phyloP scores from a whole-genome alignment of 2,888 invertebrate species.

The Acanthococcus lagerstroemiae region DNA sequence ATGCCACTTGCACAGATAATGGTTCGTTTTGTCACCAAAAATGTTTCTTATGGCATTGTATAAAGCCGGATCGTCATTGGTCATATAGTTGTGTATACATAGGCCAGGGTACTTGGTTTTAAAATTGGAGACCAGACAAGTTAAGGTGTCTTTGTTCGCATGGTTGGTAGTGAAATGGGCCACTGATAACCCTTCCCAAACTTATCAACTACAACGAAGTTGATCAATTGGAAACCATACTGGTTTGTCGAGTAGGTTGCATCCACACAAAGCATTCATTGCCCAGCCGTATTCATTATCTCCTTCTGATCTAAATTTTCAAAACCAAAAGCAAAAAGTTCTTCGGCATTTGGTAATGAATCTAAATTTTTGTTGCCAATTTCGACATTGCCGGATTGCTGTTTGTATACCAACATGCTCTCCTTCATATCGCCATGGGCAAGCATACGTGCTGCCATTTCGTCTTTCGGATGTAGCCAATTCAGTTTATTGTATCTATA shows the following conservation, averaged over 20 bases:
- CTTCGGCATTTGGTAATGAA: neutral
- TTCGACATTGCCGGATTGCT: no score
- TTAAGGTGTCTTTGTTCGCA: constrained; percentile 12
- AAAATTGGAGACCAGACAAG: constrained; percentile 31
- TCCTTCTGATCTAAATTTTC: neutral
- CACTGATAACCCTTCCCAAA: constrained; percentile 35
- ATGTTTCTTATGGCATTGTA: neutral
- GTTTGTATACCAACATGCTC: neutral
- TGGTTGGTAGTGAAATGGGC: constrained; percentile 36
- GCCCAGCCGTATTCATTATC: constrained; percentile 36
- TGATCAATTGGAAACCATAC: constrained; percentile 36
- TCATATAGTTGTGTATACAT: neutral
- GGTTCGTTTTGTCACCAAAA: no score
- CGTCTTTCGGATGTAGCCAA: no score
- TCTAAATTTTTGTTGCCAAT: neutral
- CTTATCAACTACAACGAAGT: constrained; percentile 36
- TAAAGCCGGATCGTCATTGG: neutral
- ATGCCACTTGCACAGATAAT: no score
- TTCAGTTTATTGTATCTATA: neutral
- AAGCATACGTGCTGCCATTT: neutral
- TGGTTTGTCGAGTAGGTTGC: constrained; percentile 36
- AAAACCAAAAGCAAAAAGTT: neutral
- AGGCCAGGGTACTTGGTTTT: constrained; percentile 21
- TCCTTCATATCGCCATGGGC: no score
- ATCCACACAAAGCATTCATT: constrained; percentile 37